Evolutionary conservation across 1,140 invertebrate species (phyloP).

Genomic region (Ceratitis capitata): DNA sequence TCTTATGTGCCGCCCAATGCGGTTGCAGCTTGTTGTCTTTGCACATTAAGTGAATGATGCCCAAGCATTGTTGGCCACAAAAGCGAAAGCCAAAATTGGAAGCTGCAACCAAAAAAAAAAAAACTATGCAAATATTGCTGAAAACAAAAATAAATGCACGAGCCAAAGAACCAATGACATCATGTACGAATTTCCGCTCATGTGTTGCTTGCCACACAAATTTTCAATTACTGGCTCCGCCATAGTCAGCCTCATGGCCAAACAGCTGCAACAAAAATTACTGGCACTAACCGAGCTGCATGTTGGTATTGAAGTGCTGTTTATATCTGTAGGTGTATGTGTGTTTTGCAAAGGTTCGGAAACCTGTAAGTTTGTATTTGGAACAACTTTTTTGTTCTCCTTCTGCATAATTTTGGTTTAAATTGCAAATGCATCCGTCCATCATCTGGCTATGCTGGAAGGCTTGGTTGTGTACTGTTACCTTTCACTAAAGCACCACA

Average conservation of each 20-base stretch:
- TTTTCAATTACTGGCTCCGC: constrained; percentile 18
- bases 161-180: background rate
- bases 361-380: background rate
- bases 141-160: background rate
- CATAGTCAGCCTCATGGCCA: background rate
- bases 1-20: background rate
- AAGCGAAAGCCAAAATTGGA: background rate
- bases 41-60: constrained; percentile 7
- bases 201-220: constrained; percentile 16
- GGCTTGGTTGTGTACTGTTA: background rate
- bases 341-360: no score
- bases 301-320: background rate
- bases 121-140: background rate
- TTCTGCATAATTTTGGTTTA: background rate
- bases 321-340: background rate
- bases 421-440: background rate
- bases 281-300: background rate
- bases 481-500: background rate
- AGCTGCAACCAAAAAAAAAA: no score
- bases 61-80: constrained; percentile 6
- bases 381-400: background rate
- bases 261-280: background rate
- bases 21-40: constrained; percentile 5
- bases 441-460: background rate
- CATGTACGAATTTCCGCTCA: background rate